A percentile compares a stretch with the other conserved stretches of the same genome.
These are phyloP conservation scores for Conomelus anceps DNA, from an alignment of 2,888 invertebrate species.

Conservation along the genomic window DNA sequence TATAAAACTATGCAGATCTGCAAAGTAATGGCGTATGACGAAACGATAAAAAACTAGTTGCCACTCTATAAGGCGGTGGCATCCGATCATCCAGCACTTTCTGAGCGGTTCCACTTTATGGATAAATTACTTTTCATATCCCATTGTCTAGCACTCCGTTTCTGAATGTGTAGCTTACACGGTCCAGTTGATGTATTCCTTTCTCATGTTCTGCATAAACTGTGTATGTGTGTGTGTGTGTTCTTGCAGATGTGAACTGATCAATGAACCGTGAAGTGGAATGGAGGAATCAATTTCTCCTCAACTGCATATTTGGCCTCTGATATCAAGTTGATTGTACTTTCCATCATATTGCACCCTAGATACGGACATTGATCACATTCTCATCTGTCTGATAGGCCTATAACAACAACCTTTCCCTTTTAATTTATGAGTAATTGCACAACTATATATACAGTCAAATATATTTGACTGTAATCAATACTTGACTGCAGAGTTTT, in stretches of 20 bases:
- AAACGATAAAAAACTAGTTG: background rate
- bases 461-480: no score
- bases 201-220: background rate
- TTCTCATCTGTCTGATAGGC: no score
- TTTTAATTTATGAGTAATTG: no score
- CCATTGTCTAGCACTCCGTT: background rate
- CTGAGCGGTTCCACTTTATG: background rate
- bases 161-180: background rate
- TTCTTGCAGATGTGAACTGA: background rate
- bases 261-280: background rate
- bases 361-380: background rate
- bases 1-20: background rate
- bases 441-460: no score
- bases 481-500: no score
- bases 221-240: background rate
- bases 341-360: background rate
- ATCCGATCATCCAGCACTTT: background rate
- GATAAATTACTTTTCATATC: background rate
- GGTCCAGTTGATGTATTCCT: background rate
- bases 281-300: background rate
- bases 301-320: background rate
- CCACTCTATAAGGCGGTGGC: background rate
- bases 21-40: background rate
- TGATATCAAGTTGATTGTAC: background rate
- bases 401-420: no score